A percentile compares a stretch with the other conserved stretches of the same genome.
These are phyloP conservation scores for Brachyptera putata DNA, from an alignment of 2,888 invertebrate genomes.

Conservation along the genomic window DNA sequence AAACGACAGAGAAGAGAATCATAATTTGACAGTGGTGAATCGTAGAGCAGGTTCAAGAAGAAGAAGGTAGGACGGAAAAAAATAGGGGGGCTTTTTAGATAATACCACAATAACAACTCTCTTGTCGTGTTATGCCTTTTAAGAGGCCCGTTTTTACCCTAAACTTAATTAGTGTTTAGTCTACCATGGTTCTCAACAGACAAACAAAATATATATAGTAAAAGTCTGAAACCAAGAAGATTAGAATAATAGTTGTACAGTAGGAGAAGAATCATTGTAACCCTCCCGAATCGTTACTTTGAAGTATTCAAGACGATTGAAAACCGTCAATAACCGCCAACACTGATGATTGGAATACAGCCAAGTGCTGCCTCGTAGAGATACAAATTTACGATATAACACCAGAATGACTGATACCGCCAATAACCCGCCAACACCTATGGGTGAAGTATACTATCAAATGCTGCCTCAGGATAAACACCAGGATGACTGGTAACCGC, in stretches of 20 bases:
- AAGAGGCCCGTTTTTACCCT: neutral
- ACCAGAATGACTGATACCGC: too few species aligned
- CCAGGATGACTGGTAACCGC: too few species aligned
- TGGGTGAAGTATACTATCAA: too few species aligned
- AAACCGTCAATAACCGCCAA: too few species aligned
- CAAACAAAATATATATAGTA: neutral
- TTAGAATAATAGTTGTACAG: neutral
- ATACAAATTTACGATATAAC: too few species aligned
- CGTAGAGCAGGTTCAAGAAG: neutral
- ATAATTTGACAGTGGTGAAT: conserved; percentile 18
- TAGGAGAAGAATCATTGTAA: neutral
- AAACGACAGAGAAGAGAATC: conserved; percentile 21
- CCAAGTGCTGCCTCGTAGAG: too few species aligned
- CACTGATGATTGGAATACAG: too few species aligned
- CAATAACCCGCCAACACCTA: too few species aligned
- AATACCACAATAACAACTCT: neutral
- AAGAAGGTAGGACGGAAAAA: neutral
- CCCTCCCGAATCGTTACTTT: too few species aligned
- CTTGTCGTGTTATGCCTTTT: neutral
- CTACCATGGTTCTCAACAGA: neutral
- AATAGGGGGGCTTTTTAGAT: neutral
- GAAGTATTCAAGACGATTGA: too few species aligned
- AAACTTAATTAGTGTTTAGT: conserved; percentile 6
- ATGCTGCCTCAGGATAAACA: too few species aligned
- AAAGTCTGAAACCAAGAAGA: too few species aligned